Base-by-base conservation (phyloP, 2,888 invertebrate species). In the Cosmorhoe ocellata region DNA sequence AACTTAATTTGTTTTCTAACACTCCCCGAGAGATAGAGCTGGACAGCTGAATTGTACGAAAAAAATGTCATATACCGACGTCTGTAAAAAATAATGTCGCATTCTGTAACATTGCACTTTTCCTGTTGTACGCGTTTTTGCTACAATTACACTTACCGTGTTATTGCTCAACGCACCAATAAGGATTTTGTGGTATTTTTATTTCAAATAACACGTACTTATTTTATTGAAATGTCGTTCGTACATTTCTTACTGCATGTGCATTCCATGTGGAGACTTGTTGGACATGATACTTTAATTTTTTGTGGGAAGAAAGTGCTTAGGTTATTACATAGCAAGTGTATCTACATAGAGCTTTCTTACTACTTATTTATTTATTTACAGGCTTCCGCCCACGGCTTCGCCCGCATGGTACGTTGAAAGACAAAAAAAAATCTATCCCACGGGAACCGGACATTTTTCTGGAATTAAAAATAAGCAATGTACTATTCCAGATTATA, bases 81-180 rank as follows among this genome's bases (percentile, higher is more conserved):
- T 32, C 30, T 13, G 6, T 24, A 52, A 52, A 50, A 34, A 51
- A 47, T 24, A 37, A 51, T 48, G 52, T 58, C 47, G 40, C 54
- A 58, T 59, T 56, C 50, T 59, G 38, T 49, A 50, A 47, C 43
- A 42, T 58, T 55, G 47, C 58, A 55, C 52, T 54, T 59, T 60
- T 64, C 60, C 62, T 56, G 60, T 53, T 53, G 47, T 38, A 39
- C 36, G 11, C 10, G 18, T 81, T 81, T 78, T 81, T 82, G 67
- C 64, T 45, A 51, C 63, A 82, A 81, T 82, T 77, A 79, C 69
- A 64, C 67, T 74, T 76, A 56, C 69, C 67, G 34, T 12, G 42
- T 45, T 18, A 50, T 59, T 55, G 47, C 41, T 49, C 39, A 52
- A 49, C 52, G 54, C 51, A 63, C 61, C 49, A 52, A 53, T 59